Evolutionary conservation across 2,797 vertebrate species (phyloP).

Genomic region (Sarcophilus harrisii): DNA sequence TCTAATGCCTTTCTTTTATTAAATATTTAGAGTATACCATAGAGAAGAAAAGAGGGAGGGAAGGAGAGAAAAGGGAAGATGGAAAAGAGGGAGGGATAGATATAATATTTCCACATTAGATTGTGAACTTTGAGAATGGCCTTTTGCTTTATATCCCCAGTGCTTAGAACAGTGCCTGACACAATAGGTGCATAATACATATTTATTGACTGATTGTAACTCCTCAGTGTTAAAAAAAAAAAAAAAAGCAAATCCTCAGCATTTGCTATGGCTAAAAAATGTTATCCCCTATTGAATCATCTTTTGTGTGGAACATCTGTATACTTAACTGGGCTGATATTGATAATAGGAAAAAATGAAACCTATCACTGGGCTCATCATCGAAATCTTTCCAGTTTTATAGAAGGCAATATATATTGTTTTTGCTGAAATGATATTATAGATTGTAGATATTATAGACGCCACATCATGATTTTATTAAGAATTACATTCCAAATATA

Average conservation of each 20-base stretch:
- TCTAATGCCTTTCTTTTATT: neutral
- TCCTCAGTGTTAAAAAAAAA: neutral
- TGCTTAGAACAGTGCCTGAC: neutral
- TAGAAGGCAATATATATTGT: neutral
- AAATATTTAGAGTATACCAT: neutral
- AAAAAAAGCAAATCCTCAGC: conserved; percentile 47
- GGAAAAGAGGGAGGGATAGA: too few relatives aligned
- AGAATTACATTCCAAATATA: neutral
- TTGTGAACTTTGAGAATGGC: neutral
- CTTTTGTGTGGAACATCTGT: neutral
- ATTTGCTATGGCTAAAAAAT: conserved; percentile 54
- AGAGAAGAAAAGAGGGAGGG: too few relatives aligned
- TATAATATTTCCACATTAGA: neutral
- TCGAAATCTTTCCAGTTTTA: neutral
- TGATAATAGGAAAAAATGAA: neutral
- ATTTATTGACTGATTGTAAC: neutral
- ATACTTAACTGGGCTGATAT: neutral
- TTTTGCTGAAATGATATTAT: neutral
- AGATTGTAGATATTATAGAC: neutral
- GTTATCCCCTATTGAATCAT: conserved; percentile 16
- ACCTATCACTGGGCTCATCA: neutral
- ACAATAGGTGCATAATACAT: neutral
- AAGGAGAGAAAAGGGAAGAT: too few relatives aligned
- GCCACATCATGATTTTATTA: neutral
- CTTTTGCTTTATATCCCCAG: neutral